Evolutionary conservation across 2,888 invertebrate species (phyloP).

Genomic region (Quadroppia sp.): DNA sequence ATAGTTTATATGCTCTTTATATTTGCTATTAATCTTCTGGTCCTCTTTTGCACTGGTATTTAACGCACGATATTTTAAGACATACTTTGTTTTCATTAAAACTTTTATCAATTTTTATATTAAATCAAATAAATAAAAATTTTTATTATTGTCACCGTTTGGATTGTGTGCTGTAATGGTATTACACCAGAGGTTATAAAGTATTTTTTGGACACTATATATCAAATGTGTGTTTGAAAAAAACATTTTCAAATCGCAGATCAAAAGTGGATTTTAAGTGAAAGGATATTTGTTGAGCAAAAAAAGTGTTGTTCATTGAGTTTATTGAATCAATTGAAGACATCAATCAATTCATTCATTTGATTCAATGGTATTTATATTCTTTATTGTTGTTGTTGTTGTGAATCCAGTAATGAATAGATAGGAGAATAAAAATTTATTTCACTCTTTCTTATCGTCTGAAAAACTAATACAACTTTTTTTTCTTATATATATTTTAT

Average conservation of each 20-base stretch:
- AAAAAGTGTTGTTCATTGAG: not conserved
- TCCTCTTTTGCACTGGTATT: not conserved
- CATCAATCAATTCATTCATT: slow-evolving; percentile 17
- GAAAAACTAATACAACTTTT: not conserved
- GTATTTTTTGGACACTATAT: too few species aligned
- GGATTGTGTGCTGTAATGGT: too few species aligned
- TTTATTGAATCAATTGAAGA: slow-evolving; percentile 1
- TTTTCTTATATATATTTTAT: too few species aligned
- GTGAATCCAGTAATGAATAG: not conserved
- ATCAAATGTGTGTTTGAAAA: too few species aligned
- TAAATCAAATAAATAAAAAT: not conserved
- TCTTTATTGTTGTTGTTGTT: not conserved
- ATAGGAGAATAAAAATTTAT: not conserved
- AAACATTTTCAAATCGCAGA: not conserved
- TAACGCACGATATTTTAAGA: not conserved
- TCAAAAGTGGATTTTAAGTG: not conserved
- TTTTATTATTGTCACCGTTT: too few species aligned
- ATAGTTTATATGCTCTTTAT: not conserved
- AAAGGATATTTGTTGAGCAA: not conserved
- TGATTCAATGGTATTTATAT: not conserved
- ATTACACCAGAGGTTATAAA: too few species aligned
- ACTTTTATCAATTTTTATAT: not conserved
- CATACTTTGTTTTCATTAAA: not conserved
- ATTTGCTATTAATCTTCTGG: not conserved
- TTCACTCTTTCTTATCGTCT: too few species aligned